Percentiles rank a stretch among this genome's conserved stretches.
These are phyloP conservation scores for Eurystomus glaucurus DNA, from an alignment of 2,797 vertebrate species.

Conservation along the genomic window DNA sequence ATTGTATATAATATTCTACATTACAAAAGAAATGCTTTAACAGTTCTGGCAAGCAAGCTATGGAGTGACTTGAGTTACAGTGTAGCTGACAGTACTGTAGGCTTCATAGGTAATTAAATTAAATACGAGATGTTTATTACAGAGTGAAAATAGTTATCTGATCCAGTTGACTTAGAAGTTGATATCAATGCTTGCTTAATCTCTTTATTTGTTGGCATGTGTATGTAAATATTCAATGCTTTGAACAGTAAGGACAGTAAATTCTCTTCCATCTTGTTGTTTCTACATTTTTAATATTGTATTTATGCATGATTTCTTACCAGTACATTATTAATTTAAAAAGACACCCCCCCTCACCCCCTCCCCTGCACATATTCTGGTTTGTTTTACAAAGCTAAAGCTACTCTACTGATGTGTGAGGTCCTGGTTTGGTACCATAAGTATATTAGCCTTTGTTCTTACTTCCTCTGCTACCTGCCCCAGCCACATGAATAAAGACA, in stretches of 20 bases:
- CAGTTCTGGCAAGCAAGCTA: conserved; percentile 39
- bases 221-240: conserved; percentile 22
- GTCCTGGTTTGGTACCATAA: not conserved
- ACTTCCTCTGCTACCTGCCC: not conserved
- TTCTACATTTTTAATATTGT: not conserved
- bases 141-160: conserved; percentile 52
- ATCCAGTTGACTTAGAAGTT: conserved; percentile 50
- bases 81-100: conserved; percentile 18
- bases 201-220: conserved; percentile 34
- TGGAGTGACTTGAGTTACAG: conserved; percentile 45
- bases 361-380: not conserved
- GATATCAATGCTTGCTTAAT: conserved; percentile 1
- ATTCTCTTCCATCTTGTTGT: not conserved
- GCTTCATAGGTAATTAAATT: conserved; percentile 58
- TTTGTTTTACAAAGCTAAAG: not conserved
- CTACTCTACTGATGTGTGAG: not conserved
- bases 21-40: conserved; percentile 54
- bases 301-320: not conserved
- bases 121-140: conserved; percentile 60
- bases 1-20: not conserved
- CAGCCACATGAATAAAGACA: not conserved
- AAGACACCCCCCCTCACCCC: not conserved
- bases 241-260: not conserved
- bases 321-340: not conserved
- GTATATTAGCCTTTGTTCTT: not conserved